These are phyloP conservation scores for Crossoptilon crossoptilon DNA, from an alignment of 2,797 vertebrate genomes.

Conservation along the genomic window DNA sequence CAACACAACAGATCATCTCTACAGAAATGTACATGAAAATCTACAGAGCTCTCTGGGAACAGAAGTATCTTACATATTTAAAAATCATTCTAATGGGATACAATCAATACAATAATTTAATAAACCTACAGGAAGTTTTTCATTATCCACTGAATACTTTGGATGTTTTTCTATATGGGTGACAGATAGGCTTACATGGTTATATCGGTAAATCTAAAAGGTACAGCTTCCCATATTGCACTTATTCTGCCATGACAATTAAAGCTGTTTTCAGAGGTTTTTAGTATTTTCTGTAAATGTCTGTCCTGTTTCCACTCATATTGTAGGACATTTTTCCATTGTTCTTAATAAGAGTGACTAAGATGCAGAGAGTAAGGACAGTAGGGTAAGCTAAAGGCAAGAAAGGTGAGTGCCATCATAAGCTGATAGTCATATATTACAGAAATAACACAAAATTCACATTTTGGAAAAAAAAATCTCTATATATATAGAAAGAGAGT, in stretches of 20 bases:
- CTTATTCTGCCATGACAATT: not conserved
- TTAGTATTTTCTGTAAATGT: not conserved
- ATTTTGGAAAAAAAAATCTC: not conserved
- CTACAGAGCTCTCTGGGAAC: not conserved
- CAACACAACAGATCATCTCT: not conserved
- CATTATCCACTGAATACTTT: not conserved
- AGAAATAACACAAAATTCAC: not conserved
- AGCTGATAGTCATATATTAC: not conserved
- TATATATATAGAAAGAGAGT: not conserved
- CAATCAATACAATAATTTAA: not conserved
- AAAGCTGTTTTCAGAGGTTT: not conserved
- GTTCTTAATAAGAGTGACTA: not conserved
- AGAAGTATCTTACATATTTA: not conserved
- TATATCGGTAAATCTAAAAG: not conserved
- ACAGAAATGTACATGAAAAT: not conserved
- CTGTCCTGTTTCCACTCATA: not conserved
- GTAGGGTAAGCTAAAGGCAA: conserved; percentile 3
- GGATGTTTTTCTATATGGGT: not conserved
- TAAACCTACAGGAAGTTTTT: not conserved
- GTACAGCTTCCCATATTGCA: not conserved
- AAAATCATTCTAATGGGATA: not conserved
- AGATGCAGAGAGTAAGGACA: not conserved
- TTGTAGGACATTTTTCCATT: not conserved
- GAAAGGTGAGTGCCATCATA: not conserved
- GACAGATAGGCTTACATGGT: not conserved